Percentiles rank a stretch among this genome's conserved stretches.
These are phyloP conservation scores for Lepidothrix coronata DNA, from an alignment of 2,113 vertebrate species.

Conservation along the genomic window DNA sequence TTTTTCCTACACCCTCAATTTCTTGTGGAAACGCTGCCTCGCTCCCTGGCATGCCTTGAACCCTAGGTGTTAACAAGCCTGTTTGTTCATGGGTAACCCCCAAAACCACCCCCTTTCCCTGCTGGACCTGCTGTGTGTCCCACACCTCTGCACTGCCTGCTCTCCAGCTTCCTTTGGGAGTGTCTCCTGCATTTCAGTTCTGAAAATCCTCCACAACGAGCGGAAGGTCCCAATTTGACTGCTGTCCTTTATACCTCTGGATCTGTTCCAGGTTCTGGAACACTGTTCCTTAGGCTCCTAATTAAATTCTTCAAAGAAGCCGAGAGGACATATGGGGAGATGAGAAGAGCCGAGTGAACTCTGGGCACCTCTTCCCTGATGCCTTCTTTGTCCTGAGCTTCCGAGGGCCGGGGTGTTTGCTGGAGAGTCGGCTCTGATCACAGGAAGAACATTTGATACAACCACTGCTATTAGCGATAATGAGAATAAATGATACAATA, in stretches of 20 bases:
- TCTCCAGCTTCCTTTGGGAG: not conserved
- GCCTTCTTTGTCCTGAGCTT: constrained; percentile 28
- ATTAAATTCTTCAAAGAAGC: constrained; percentile 60
- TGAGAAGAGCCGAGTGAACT: not conserved
- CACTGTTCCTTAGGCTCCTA: not conserved
- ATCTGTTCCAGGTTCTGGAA: not conserved
- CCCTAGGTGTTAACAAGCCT: not conserved
- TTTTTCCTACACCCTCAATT: not conserved
- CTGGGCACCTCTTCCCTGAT: not conserved
- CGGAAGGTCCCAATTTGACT: not conserved
- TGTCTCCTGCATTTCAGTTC: not conserved
- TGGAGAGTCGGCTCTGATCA: not conserved
- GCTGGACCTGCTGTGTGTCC: not conserved
- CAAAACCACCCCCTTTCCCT: not conserved
- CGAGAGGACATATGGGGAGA: not conserved
- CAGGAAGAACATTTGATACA: constrained; percentile 26
- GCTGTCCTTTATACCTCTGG: not conserved
- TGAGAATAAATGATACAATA: constrained; percentile 57
- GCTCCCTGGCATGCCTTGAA: not conserved
- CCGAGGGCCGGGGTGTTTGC: not conserved
- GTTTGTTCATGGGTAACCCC: not conserved
- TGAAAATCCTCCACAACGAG: fast-evolving
- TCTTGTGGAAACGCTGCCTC: not conserved
- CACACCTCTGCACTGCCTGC: fast-evolving
- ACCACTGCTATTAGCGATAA: constrained; percentile 44